These are phyloP conservation scores for Lineus longissimus DNA, from an alignment of 1,140 invertebrate species.

Conservation along the genomic window DNA sequence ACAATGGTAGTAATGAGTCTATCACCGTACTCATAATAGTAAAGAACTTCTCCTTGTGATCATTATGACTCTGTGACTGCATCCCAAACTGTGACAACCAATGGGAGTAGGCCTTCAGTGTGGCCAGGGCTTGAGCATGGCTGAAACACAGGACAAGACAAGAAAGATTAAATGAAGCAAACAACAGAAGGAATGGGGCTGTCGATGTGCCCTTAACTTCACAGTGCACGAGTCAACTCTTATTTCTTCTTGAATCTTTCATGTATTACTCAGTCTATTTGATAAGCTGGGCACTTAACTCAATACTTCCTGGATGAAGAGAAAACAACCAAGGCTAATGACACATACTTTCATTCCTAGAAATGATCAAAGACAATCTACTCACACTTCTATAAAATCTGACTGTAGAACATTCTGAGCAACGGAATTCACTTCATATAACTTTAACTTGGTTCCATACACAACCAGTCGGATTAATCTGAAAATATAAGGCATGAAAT, in stretches of 20 bases:
- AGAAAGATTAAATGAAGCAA: not conserved
- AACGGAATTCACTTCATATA: constrained; percentile 54
- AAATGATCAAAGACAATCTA: too few species aligned
- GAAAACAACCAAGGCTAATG: too few species aligned
- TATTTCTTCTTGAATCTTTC: too few species aligned
- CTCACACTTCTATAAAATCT: constrained; percentile 59
- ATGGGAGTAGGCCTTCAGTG: constrained; percentile 65
- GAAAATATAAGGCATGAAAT: constrained; percentile 14
- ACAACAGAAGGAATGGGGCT: too few species aligned
- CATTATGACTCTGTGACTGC: constrained; percentile 32
- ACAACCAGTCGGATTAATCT: constrained; percentile 52
- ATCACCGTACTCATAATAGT: constrained; percentile 43
- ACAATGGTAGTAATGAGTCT: constrained; percentile 38
- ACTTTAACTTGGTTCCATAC: constrained; percentile 50
- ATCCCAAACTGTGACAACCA: constrained; percentile 57
- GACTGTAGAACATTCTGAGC: constrained; percentile 51
- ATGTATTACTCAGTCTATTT: too few species aligned
- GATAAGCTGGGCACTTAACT: too few species aligned
- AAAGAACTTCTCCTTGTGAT: constrained; percentile 39
- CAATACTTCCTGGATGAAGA: too few species aligned
- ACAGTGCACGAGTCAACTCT: too few species aligned
- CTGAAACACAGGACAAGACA: constrained; percentile 45
- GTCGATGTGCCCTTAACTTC: too few species aligned
- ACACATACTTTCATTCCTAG: too few species aligned
- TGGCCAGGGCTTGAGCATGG: constrained; percentile 66